A percentile compares a stretch with the other conserved stretches of the same genome.
Conservation (phyloP, 2,113 vertebrate genomes). For the Entelurus aequoreus region DNA sequence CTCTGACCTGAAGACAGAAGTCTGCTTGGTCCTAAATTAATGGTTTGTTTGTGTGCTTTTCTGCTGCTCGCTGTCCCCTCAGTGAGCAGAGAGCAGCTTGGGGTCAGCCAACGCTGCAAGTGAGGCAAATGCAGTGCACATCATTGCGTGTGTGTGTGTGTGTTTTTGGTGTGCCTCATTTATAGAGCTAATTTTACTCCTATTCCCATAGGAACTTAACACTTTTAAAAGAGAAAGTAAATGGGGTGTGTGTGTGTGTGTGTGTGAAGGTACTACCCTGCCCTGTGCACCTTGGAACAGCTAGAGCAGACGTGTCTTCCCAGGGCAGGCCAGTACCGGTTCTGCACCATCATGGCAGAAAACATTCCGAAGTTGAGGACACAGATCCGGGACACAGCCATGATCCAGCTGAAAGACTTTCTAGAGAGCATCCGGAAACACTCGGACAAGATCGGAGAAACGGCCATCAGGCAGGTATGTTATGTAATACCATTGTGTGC, state of each 20-base stretch:
- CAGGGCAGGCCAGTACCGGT: conserved; percentile 88
- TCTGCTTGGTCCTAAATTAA: conserved; percentile 63
- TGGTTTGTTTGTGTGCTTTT: conserved; percentile 59
- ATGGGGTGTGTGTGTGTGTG: conserved; percentile 13
- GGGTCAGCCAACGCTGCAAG: conserved; percentile 30
- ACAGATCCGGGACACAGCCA: conserved; percentile 90
- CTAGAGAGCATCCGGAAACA: conserved; percentile 98
- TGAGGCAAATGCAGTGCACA: background rate
- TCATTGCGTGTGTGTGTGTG: too few relatives aligned
- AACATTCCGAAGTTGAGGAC: conserved; percentile 85
- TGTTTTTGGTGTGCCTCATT: conserved; percentile 2
- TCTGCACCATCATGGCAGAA: conserved; percentile 92
- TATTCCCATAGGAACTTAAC: too few relatives aligned
- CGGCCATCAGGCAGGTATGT: conserved; percentile 89
- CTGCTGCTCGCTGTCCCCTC: conserved; percentile 37
- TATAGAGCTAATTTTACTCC: background rate
- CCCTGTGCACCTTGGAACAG: conserved; percentile 89
- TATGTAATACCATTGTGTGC: too few relatives aligned
- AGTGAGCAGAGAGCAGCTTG: conserved; percentile 30
- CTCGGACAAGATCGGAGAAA: conserved; percentile 94
- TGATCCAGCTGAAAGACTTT: conserved; percentile 95
- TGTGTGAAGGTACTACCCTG: conserved; percentile 85
- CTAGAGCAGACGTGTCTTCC: conserved; percentile 88
- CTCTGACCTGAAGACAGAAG: conserved; percentile 51
- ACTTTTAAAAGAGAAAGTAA: background rate